phyloP scores from a whole-genome alignment of 2,113 vertebrate genomes.

The Perognathus longimembris region DNA sequence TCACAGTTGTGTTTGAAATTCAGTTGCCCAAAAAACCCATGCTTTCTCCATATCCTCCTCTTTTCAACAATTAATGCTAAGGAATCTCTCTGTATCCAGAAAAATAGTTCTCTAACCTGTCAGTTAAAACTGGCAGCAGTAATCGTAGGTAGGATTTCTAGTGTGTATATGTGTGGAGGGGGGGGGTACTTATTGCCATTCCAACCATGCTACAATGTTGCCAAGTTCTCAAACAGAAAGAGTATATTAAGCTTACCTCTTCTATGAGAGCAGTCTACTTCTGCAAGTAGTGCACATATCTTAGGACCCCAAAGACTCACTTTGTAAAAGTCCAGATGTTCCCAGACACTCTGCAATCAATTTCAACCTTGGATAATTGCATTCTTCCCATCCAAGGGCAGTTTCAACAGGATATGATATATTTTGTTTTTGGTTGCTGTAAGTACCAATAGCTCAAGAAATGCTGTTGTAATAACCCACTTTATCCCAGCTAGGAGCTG shows the following conservation, averaged over 20 bases:
- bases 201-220: background rate
- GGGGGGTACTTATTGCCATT: background rate
- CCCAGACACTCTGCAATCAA: constrained; percentile 60
- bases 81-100: background rate
- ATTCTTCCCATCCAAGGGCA: constrained; percentile 70
- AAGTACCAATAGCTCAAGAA: constrained; percentile 65
- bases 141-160: background rate
- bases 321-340: constrained; percentile 74
- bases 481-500: constrained; percentile 59
- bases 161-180: too few relatives aligned
- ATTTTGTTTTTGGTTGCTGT: constrained; percentile 72
- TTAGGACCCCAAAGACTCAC: constrained; percentile 52
- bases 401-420: constrained; percentile 68
- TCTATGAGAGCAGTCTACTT: background rate
- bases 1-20: constrained; percentile 12
- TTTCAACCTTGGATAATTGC: constrained; percentile 71
- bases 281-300: constrained; percentile 14
- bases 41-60: background rate
- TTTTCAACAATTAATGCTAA: background rate
- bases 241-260: background rate
- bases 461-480: constrained; percentile 45
- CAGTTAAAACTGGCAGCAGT: background rate
- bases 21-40: constrained; percentile 6
- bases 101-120: background rate
- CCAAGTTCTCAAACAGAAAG: background rate